These are phyloP conservation scores for Eupeodes corollae DNA, from an alignment of 1,140 invertebrate species.

Conservation along the genomic window DNA sequence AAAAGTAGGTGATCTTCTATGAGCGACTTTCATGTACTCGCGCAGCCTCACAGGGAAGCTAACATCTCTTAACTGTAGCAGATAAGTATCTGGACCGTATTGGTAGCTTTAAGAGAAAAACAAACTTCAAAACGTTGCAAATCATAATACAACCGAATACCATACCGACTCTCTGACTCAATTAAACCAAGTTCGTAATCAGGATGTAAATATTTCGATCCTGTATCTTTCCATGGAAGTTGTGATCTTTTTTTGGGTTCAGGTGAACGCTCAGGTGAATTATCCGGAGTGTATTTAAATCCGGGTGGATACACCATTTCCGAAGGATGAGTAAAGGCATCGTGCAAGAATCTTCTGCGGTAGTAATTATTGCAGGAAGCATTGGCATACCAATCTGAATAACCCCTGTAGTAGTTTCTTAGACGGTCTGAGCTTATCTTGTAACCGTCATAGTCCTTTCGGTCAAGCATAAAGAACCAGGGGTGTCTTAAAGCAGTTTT, in stretches of 20 bases:
- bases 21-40: constrained; percentile 87
- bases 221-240: constrained; percentile 48
- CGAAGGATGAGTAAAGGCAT: constrained; percentile 80
- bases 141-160: neutral
- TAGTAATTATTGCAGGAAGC: constrained; percentile 78
- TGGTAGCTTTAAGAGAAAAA: constrained; percentile 59
- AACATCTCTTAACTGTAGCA: constrained; percentile 82
- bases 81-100: constrained; percentile 89
- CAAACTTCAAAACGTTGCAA: neutral
- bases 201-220: constrained; percentile 63
- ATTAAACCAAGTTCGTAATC: constrained; percentile 72
- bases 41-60: constrained; percentile 82
- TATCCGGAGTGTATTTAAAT: constrained; percentile 62
- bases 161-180: constrained; percentile 79
- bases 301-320: constrained; percentile 88
- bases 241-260: constrained; percentile 41
- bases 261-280: constrained; percentile 47
- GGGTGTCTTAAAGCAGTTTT: constrained; percentile 69
- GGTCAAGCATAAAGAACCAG: constrained; percentile 69
- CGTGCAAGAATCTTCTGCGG: constrained; percentile 63
- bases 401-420: constrained; percentile 63
- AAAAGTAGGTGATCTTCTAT: constrained; percentile 55
- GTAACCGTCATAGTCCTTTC: constrained; percentile 49
- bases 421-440: constrained; percentile 63
- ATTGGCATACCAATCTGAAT: constrained; percentile 80